Base-by-base conservation (phyloP, 2,113 vertebrate species). In the Thunnus maccoyii region DNA sequence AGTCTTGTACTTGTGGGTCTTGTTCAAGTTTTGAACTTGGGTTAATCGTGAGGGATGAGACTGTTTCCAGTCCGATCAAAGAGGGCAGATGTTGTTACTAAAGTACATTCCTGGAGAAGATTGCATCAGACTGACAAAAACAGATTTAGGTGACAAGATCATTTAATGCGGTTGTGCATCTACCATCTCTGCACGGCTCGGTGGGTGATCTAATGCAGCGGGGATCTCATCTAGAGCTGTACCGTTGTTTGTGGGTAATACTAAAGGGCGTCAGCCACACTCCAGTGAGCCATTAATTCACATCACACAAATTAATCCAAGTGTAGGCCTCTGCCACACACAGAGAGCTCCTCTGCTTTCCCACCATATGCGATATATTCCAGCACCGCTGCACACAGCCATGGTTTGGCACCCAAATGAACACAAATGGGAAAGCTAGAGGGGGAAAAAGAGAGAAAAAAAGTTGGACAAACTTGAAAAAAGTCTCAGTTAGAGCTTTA, bases 341-440 rank as follows among this genome's bases (percentile, higher is more conserved):
- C 90, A 83, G 52, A 63, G 72, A 80, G 76, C 74, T 66, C 66
- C 84, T 88, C 89, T 90, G 89, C 92, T 91, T 89, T 89, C 83
- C 86, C 93, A 90, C 90, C 67, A 80, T 64, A 56, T 88, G 9
- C 8, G 17, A 80, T 93, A 92, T 94, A 96, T 96, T 96, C 94
- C 95, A 95, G 92, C 80, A 66, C 44, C 89, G 93, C 93, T 94
- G 95, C 92, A 91, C 87, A 73, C 82, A 76, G 84, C 80, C 82
- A 72, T 84, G 88, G 87, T 85, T 73, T 92, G 90, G 93, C 90
- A 86, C 58, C 73, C 65, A 12, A 44, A 68, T 63, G 16, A 82
- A 88, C 76, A 76, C 65, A 52, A 79, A 61, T 7, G 56, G 57
- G 73, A 83, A 84, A 78, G 73, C 75, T 51, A 74, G 46, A 62